Percentiles rank a stretch among this genome's conserved stretches.
Evolutionary conservation across 2,113 vertebrate species (phyloP).

Genomic region (Sceloporus undulatus): DNA sequence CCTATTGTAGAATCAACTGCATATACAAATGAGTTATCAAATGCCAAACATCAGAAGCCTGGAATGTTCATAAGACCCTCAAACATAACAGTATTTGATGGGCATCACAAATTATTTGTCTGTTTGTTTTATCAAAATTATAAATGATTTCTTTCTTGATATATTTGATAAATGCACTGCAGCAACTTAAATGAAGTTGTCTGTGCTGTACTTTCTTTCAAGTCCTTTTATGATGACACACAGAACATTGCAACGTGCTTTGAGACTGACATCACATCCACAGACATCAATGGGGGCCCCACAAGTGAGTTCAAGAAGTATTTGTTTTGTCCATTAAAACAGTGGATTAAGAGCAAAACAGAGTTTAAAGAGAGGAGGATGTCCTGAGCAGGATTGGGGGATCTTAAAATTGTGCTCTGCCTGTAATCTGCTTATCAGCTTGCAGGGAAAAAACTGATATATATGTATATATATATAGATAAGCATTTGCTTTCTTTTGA

Average conservation of each 20-base stretch:
- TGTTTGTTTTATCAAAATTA: not conserved
- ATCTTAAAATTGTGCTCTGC: not conserved
- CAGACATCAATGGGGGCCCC: not conserved
- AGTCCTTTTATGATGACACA: not conserved
- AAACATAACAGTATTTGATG: not conserved
- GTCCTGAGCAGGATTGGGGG: conserved; percentile 14
- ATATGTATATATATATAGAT: not conserved
- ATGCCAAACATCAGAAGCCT: not conserved
- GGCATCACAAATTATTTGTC: not conserved
- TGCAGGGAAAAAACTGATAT: not conserved
- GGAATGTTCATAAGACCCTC: no score
- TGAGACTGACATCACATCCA: not conserved
- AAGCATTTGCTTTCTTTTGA: conserved; percentile 7
- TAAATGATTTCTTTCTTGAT: not conserved
- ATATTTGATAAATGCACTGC: not conserved
- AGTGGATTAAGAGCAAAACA: not conserved
- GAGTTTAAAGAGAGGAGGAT: rapidly evolving
- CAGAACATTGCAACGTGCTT: not conserved
- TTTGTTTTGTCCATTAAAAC: not conserved
- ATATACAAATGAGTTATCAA: not conserved
- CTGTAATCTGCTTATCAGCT: conserved; percentile 7
- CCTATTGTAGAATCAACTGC: not conserved
- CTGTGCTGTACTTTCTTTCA: not conserved
- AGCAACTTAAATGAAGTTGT: not conserved
- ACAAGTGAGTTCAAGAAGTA: not conserved